Evolutionary conservation across 92 coral and sea anemone genomes (phyloP).

Genomic region (Actinostola sp.): DNA sequence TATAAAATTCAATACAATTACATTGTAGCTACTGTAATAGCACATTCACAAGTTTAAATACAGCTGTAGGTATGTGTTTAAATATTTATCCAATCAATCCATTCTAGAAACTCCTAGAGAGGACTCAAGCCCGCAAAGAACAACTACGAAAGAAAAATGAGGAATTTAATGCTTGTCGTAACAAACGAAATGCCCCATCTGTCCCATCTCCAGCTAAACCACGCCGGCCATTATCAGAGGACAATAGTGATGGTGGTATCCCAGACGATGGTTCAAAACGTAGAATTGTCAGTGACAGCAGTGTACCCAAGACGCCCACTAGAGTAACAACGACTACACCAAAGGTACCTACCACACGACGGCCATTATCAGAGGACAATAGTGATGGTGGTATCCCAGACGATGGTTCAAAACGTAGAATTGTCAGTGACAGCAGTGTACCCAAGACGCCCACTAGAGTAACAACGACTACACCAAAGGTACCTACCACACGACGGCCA

Average conservation of each 20-base stretch:
- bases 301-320: too few relatives aligned
- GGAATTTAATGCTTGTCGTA: constrained; percentile 85
- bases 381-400: constrained; percentile 32
- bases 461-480: too few relatives aligned
- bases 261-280: constrained; percentile 42
- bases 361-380: constrained; percentile 78
- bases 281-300: constrained; percentile 49
- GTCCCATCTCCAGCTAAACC: constrained; percentile 41
- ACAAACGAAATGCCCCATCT: constrained; percentile 73
- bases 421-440: constrained; percentile 55
- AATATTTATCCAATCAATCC: too few relatives aligned
- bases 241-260: constrained; percentile 40
- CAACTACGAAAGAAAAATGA: constrained; percentile 83
- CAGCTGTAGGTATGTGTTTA: too few relatives aligned
- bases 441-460: too few relatives aligned
- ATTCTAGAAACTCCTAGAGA: constrained; percentile 89
- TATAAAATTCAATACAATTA: too few relatives aligned
- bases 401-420: constrained; percentile 32
- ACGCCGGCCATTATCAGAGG: constrained; percentile 81
- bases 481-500: constrained; percentile 50
- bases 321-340: too few relatives aligned
- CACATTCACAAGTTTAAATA: too few relatives aligned
- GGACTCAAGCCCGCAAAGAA: constrained; percentile 94
- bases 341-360: constrained; percentile 30
- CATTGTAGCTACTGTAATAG: too few relatives aligned